A percentile compares a stretch with the other conserved stretches of the same genome.
phyloP scores from a whole-genome alignment of 64 coral and sea anemone genomes.

The Trachythela sp. region DNA sequence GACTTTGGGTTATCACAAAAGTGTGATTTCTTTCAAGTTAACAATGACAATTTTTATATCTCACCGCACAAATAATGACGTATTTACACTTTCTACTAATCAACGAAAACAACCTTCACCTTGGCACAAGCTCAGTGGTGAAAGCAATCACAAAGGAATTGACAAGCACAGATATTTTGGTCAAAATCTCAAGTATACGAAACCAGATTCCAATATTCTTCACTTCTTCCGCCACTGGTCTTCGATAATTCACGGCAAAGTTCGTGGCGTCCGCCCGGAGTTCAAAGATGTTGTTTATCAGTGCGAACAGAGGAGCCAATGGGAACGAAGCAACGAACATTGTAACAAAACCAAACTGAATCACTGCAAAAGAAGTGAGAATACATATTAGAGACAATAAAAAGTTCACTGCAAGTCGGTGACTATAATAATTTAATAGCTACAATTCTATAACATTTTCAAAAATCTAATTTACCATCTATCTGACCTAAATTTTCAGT shows the following conservation, averaged over 20 bases:
- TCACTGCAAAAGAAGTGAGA: constrained; percentile 32
- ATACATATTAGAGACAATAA: no score
- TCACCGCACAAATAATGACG: no score
- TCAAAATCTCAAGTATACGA: constrained; percentile 28
- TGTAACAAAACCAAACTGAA: constrained; percentile 52
- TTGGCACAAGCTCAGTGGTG: constrained; percentile 42
- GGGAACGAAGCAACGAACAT: constrained; percentile 50
- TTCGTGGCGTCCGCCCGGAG: constrained; percentile 41
- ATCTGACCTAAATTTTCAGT: no score
- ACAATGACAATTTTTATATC: no score
- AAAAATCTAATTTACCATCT: no score
- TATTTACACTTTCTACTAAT: no score
- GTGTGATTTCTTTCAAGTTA: no score
- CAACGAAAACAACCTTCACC: not conserved
- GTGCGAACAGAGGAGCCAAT: constrained; percentile 43
- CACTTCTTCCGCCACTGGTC: constrained; percentile 48
- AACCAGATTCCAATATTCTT: constrained; percentile 49
- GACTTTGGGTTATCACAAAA: no score
- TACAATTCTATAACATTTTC: no score
- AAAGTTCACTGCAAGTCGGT: no score
- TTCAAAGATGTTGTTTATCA: constrained; percentile 45
- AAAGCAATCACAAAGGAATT: constrained; percentile 54
- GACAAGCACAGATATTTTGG: constrained; percentile 38
- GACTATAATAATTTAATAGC: no score
- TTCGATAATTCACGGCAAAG: constrained; percentile 44